Conservation (phyloP, 2,113 vertebrate species). For the Microcebus jonahi region DNA sequence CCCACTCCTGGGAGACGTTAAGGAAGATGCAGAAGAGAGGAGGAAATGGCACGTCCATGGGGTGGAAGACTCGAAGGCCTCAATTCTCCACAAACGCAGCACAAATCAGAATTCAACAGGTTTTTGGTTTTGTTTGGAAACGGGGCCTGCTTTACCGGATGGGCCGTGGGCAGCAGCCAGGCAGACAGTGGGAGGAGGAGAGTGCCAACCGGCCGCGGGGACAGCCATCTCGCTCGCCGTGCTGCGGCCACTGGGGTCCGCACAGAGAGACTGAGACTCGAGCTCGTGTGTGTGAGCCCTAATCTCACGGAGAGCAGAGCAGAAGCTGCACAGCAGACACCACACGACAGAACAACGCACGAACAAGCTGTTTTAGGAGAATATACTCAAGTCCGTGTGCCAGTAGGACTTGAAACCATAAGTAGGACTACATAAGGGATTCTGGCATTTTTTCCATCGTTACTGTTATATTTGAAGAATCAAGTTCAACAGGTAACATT, state of each 20-base stretch:
- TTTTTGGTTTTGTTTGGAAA: neutral
- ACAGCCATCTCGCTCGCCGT: accelerated
- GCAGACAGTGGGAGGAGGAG: neutral
- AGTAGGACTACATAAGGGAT: neutral
- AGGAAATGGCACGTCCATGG: neutral
- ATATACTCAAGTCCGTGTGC: neutral
- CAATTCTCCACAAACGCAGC: neutral
- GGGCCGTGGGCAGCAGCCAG: neutral
- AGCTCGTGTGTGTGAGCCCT: too few relatives aligned
- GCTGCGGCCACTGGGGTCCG: neutral
- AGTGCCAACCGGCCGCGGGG: neutral
- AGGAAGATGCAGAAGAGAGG: too few relatives aligned
- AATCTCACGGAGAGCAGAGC: too few relatives aligned
- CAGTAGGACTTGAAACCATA: neutral
- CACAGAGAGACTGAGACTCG: too few relatives aligned
- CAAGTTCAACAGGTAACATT: neutral
- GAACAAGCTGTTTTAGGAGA: neutral
- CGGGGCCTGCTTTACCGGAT: too few relatives aligned
- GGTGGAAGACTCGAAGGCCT: neutral
- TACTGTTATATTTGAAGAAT: neutral
- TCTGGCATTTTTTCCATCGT: neutral
- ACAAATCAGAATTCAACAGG: too few relatives aligned
- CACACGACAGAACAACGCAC: neutral
- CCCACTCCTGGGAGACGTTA: neutral
- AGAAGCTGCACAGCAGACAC: neutral